Percentiles rank a stretch among this genome's conserved stretches.
Conservation (phyloP, 2,113 vertebrate genomes). For the Burhinus oedicnemus region DNA sequence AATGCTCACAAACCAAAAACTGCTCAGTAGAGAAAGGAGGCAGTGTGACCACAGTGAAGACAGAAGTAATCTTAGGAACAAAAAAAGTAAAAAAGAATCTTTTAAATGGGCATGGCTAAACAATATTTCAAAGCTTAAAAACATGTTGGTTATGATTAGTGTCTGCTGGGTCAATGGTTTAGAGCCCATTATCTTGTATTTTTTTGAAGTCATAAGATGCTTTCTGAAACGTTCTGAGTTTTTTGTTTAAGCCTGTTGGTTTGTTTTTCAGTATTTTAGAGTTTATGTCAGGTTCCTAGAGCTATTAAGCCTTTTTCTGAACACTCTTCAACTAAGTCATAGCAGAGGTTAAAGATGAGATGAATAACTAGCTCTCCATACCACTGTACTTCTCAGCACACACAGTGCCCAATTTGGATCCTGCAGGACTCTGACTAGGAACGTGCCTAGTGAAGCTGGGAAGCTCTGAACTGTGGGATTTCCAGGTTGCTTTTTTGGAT, state of each 20-base stretch:
- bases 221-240: background rate
- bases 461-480: background rate
- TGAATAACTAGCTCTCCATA: background rate
- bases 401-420: background rate
- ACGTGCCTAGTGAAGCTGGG: background rate
- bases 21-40: background rate
- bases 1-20: background rate
- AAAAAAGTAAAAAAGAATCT: background rate
- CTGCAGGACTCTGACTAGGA: background rate
- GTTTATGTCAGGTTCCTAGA: background rate
- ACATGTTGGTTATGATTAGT: background rate
- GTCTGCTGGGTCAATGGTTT: background rate
- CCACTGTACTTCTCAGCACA: accelerated
- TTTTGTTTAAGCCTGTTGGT: background rate
- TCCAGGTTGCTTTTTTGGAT: background rate
- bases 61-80: background rate
- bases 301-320: background rate
- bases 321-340: background rate
- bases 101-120: background rate
- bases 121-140: background rate
- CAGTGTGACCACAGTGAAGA: background rate
- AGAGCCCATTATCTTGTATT: background rate
- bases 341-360: background rate
- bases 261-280: background rate
- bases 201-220: background rate